Evolutionary conservation across 2,797 vertebrate species (phyloP), one percentile per base, ranked within the genome.

Genomic region (Chelmon rostratus): DNA sequence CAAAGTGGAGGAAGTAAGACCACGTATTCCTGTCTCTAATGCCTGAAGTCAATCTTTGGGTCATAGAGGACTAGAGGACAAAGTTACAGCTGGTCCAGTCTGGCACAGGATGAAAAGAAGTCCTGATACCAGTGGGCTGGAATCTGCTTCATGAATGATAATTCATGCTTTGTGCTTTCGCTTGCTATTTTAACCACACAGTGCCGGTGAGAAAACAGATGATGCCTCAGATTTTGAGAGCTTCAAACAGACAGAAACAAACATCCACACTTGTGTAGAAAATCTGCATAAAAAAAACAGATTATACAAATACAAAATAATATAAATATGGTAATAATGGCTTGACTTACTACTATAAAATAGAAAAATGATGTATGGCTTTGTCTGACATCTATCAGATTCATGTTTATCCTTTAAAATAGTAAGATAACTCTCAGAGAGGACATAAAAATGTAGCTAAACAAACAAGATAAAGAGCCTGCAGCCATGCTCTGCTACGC

Each of bases 31-130:
- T 16, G 2, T 2, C 12, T 47, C 19, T 9, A 33, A 21, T 8
- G 8, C 13, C 58, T 15, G 12, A 23, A 44, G 28, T 31, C 38
- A 2, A 46, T 57, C 13, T 35, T 46, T 5, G 5, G 54, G 19
- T 63, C 25, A 13, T 12, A 56, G 6, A 40, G 58, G 13, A 49
- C 3, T 18, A 31, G 8, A 42, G 13, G 35, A 56, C 46, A 57
- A 18, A 42, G 38, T 15, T 53, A 65, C 76, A 83, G 70, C 5
- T 50, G 59, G 44, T 53, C 10, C 5, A 25, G n/a, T 9, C 42
- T 73, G 58, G 21, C 61, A 35, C 35, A 28, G 10, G 21, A 64
- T 59, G 16, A 66, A 56, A 21, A 64, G 10, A 40, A 4, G 9
- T 15, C 35, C 10, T 1, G 16, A 42, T 23, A 8, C 38, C 23